Conservation (phyloP, 1,140 invertebrate genomes). For the Drosophila asahinai region DNA sequence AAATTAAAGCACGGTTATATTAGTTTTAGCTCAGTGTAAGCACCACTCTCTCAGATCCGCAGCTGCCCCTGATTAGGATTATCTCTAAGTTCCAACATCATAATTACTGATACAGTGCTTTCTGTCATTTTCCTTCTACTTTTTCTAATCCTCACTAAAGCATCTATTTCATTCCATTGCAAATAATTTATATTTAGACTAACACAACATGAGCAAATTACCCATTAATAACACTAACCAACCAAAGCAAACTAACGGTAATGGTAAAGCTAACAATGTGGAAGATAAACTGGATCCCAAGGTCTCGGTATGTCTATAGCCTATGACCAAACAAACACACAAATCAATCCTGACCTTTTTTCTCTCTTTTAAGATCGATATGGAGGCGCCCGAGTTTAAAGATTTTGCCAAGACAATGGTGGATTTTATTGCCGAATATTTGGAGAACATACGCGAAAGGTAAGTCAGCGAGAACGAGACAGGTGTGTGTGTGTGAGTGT, state of each 20-base stretch:
- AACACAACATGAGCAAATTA: slow-evolving; percentile 57
- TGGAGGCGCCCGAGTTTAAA: slow-evolving; percentile 92
- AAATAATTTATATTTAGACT: neutral
- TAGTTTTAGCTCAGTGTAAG: slow-evolving; percentile 10
- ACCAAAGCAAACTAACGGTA: slow-evolving; percentile 51
- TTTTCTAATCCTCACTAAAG: slow-evolving; percentile 3
- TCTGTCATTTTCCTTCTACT: neutral
- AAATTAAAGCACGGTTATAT: neutral
- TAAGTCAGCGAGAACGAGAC: slow-evolving; percentile 87
- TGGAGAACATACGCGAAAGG: slow-evolving; percentile 94
- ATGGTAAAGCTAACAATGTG: slow-evolving; percentile 46
- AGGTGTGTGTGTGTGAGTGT: neutral
- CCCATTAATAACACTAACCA: slow-evolving; percentile 49
- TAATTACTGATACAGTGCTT: neutral
- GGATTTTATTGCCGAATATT: slow-evolving; percentile 93
- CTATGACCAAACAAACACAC: neutral
- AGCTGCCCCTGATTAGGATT: slow-evolving; percentile 39
- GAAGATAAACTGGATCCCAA: slow-evolving; percentile 76
- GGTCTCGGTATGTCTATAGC: slow-evolving; percentile 70
- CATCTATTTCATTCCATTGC: slow-evolving; percentile 1
- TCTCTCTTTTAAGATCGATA: slow-evolving; percentile 84
- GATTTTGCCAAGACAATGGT: slow-evolving; percentile 92
- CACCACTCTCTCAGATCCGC: neutral
- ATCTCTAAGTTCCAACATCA: neutral
- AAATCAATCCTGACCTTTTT: neutral